Evolutionary conservation across 1,140 invertebrate genomes (phyloP), one percentile per base, ranked within the genome.

Genomic region (Macrostomum lignano): DNA sequence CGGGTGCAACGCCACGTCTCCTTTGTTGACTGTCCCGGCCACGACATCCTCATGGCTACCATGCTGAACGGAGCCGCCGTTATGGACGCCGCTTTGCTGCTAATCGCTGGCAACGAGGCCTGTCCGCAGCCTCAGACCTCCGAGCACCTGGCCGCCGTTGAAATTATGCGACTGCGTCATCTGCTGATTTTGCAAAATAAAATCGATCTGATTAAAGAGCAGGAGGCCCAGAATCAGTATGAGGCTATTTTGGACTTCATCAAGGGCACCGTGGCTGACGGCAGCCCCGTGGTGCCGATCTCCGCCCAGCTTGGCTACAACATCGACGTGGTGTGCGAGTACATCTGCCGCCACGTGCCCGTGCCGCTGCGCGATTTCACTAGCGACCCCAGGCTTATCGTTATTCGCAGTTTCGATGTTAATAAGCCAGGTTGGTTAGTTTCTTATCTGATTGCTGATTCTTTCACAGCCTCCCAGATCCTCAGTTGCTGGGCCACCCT

Each of bases 11-110:
- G 84, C 31, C 91, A 98, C 61, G 86, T 98, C 1, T 93, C 82
- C 23, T 98, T 98, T 60, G 88, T 98, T 0, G 91, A 98, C 62
- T 98, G 91, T 50, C 91, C 91, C 45, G 91, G 91, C 57, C 91
- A 98, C 72, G 91, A 98, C 67, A 98, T 98, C 69, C 77, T 98
- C 61, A 98, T 98, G 91, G 91, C 91, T 11, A 98, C 91, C 44
- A 98, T 98, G 91, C 70, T 98, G 58, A 98, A 98, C 71, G 91
- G 91, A 42, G 91, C 91, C 25, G 88, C 91, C 44, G 86, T 98
- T 22, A 98, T 98, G 91, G 91, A 98, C 54, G 91, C 91, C 30
- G 88, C 88, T 7, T 61, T 96, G 31, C 60, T 96, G 21, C 63
- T 94, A n/a, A 46, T 44, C 66, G 66, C 70, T 65, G 76, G 78